Base-by-base conservation (phyloP, 2,797 vertebrate genomes). In the Cossypha caffra region DNA sequence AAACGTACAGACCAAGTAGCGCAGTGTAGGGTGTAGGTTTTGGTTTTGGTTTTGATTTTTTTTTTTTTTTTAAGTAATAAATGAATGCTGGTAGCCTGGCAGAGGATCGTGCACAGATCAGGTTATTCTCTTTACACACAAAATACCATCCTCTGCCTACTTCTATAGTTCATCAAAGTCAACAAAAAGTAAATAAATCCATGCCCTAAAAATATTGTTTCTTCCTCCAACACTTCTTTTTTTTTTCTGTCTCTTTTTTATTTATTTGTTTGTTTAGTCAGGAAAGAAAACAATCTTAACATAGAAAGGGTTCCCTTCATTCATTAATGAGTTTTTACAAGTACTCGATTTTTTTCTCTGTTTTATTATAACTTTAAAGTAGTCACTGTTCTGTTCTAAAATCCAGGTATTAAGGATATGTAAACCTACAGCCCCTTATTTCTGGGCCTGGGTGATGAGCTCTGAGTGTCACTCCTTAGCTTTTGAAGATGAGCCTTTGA, bases 401-500 rank as follows among this genome's bases (percentile, higher is more conserved):
- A 19, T 59, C 24, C 58, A 9, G 9, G 20, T 8, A 12, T 52
- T 17, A 59, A 77, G 25, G 48, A 64, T 33, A 38, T 7, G 4
- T 21, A 85, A 74, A 58, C 4, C 14, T 86, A 24, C 48, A 13
- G 42, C 25, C 37, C 33, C 59, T 43, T 66, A 10, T 84, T 88
- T 92, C 45, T 67, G 90, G 38, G 52, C 31, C 28, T 26, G n/a
- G 52, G 40, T 33, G 61, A 67, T 7, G 33, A 90, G 35, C 40
- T 54, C 28, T 75, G 10, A 47, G 24, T 79, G 88, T 45, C 54
- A 42, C 8, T 19, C 20, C 31, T 18, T 52, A 37, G 48, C 55
- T 93, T 67, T 86, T 33, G 68, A 63, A 76, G 88, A 61, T 8
- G 73, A 95, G 96, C 97, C 97, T 98, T 98, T 98, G 98, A 96